Evolutionary conservation across 2,888 invertebrate genomes (phyloP).

Genomic region (Chymomyza amoena): DNA sequence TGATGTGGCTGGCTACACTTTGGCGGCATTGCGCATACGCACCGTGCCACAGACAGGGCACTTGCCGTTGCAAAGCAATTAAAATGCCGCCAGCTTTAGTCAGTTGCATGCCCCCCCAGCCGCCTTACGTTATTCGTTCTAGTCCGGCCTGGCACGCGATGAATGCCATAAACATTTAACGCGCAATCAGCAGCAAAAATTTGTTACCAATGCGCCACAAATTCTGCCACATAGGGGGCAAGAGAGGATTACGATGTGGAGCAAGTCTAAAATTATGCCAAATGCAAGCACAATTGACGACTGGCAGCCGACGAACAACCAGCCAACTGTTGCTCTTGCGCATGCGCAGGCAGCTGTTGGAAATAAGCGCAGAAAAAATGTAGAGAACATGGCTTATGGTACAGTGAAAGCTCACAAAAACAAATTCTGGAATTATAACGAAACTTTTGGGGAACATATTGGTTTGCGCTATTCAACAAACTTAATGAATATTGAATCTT

Average conservation of each 20-base stretch:
- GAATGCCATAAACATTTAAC: slow-evolving; percentile 73
- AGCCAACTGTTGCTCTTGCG: slow-evolving; percentile 37
- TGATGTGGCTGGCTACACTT: slow-evolving; percentile 38
- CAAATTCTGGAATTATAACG: not conserved
- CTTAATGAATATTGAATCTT: too few species aligned
- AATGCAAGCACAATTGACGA: slow-evolving; percentile 40
- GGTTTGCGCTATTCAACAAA: too few species aligned
- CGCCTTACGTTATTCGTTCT: not conserved
- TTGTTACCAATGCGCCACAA: slow-evolving; percentile 2
- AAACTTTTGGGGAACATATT: too few species aligned
- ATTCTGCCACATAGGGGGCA: not conserved
- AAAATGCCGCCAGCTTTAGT: not conserved
- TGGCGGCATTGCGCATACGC: slow-evolving; percentile 59
- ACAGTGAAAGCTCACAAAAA: not conserved
- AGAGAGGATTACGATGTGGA: not conserved
- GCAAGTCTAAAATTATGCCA: slow-evolving; percentile 39
- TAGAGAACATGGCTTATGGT: not conserved
- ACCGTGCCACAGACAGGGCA: slow-evolving; percentile 38
- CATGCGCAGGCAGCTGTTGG: not conserved
- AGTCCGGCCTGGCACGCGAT: slow-evolving; percentile 53
- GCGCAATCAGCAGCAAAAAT: slow-evolving; percentile 62
- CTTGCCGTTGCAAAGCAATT: slow-evolving; percentile 41
- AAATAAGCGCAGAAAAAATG: slow-evolving; percentile 14
- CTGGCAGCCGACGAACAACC: slow-evolving; percentile 21
- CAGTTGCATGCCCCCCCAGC: not conserved